phyloP scores from a whole-genome alignment of 2,888 invertebrate species.

The Troilus luridus region DNA sequence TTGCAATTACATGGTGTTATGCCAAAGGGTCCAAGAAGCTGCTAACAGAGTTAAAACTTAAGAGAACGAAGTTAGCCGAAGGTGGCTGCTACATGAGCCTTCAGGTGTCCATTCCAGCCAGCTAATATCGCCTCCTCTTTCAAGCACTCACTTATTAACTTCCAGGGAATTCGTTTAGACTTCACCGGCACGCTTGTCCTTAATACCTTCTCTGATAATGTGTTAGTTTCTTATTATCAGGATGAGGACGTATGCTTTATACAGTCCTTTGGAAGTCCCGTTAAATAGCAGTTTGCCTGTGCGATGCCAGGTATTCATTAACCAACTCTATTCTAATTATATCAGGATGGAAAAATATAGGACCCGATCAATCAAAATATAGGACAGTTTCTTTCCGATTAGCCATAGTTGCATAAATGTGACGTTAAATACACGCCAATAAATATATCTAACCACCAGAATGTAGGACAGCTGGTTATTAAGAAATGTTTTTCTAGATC shows the following conservation, averaged over 20 bases:
- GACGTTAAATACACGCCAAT: too few relatives aligned
- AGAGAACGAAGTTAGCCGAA: background rate
- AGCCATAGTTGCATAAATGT: too few relatives aligned
- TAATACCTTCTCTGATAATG: background rate
- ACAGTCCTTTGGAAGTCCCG: too few relatives aligned
- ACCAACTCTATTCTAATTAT: too few relatives aligned
- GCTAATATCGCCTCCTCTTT: background rate
- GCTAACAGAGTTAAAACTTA: slow-evolving; percentile 30
- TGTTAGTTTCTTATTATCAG: background rate
- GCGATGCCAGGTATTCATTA: too few relatives aligned
- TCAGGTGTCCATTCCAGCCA: slow-evolving; percentile 18
- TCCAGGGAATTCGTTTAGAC: background rate
- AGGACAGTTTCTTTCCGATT: too few relatives aligned
- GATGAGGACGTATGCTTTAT: background rate
- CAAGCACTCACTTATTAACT: background rate
- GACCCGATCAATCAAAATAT: too few relatives aligned
- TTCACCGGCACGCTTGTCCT: background rate
- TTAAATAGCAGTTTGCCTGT: too few relatives aligned
- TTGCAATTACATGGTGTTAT: background rate
- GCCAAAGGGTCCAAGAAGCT: background rate
- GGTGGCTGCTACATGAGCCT: background rate
- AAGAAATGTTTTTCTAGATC: too few relatives aligned
- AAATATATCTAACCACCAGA: too few relatives aligned
- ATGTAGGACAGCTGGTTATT: too few relatives aligned
- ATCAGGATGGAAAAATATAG: too few relatives aligned